These are phyloP conservation scores for Cariama cristata DNA, from an alignment of 2,113 vertebrate genomes.

Conservation along the genomic window DNA sequence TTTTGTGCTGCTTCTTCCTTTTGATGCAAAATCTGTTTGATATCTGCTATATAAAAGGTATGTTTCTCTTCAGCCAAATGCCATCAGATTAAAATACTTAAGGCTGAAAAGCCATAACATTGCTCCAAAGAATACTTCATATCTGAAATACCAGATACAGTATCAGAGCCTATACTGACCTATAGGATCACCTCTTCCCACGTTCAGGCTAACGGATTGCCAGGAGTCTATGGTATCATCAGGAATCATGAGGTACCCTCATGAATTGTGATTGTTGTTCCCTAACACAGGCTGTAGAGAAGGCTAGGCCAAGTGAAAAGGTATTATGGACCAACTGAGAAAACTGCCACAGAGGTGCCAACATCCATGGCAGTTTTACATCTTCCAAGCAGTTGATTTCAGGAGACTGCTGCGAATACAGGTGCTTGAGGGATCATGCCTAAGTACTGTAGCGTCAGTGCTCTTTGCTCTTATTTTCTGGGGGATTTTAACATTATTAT, in stretches of 20 bases:
- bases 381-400: background rate
- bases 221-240: background rate
- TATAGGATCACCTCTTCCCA: background rate
- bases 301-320: background rate
- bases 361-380: background rate
- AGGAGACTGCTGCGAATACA: background rate
- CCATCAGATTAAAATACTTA: background rate
- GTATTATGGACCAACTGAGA: background rate
- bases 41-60: background rate
- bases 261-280: background rate
- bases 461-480: background rate
- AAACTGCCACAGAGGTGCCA: background rate
- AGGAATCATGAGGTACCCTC: background rate
- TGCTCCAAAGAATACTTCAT: accelerated
- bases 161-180: background rate
- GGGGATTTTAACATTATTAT: background rate
- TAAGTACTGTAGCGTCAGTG: background rate
- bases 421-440: background rate
- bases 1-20: background rate
- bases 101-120: background rate
- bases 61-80: background rate
- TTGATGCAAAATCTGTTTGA: background rate
- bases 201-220: background rate
- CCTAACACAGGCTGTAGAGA: background rate
- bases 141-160: background rate